Conservation (phyloP, 1,140 invertebrate genomes). For the Mycetomoellerius zeteki region DNA sequence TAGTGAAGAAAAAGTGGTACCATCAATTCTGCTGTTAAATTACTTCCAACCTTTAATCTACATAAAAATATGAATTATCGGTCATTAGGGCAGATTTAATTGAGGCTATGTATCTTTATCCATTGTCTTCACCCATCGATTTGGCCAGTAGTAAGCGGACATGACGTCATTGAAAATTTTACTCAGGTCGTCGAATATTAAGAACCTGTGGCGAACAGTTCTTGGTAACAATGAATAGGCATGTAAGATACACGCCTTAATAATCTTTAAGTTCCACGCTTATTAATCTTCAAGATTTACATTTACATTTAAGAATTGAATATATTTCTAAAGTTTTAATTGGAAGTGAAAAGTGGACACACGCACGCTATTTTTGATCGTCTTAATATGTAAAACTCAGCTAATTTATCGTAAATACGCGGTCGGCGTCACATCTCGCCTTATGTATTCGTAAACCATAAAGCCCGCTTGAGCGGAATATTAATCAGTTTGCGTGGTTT, state of each 20-base stretch:
- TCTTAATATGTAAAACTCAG: constrained; percentile 42
- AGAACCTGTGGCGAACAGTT: background rate
- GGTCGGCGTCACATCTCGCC: constrained; percentile 56
- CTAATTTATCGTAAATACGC: constrained; percentile 76
- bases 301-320: background rate
- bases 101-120: background rate
- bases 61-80: background rate
- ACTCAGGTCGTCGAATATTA: background rate
- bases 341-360: background rate
- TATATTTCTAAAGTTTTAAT: background rate
- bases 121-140: background rate
- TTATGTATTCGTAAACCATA: constrained; percentile 74
- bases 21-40: background rate
- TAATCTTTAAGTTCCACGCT: background rate
- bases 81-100: background rate
- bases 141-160: background rate
- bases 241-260: background rate
- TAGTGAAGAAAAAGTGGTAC: no score
- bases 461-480: constrained; percentile 69
- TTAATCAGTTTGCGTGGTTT: constrained; percentile 62
- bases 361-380: background rate
- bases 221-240: background rate
- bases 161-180: background rate
- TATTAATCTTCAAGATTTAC: constrained; percentile 14
- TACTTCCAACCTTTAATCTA: background rate